Evolutionary conservation across 2,797 vertebrate genomes (phyloP).

Genomic region (Pagetopsis macropterus): DNA sequence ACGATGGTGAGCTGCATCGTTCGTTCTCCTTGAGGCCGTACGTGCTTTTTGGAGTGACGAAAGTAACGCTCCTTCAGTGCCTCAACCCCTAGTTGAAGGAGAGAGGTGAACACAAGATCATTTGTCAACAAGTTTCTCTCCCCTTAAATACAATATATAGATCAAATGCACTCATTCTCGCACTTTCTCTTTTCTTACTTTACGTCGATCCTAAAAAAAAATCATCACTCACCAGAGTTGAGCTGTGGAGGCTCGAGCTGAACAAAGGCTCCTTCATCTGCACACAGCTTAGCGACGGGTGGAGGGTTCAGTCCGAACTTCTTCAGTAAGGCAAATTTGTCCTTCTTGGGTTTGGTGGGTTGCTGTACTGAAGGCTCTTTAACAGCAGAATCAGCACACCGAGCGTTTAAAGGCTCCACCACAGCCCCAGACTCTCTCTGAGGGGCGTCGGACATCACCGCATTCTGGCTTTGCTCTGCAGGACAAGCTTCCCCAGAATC

Average conservation of each 20-base stretch:
- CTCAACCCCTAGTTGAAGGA: slow-evolving; percentile 85
- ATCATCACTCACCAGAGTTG: slow-evolving; percentile 83
- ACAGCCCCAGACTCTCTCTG: slow-evolving; percentile 10
- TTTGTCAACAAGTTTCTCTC: too few relatives aligned
- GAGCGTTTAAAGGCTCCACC: slow-evolving; percentile 7
- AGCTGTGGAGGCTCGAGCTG: slow-evolving; percentile 86
- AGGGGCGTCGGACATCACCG: background rate
- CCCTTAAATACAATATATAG: too few relatives aligned
- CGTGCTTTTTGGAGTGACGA: slow-evolving; percentile 83
- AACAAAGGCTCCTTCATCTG: slow-evolving; percentile 88
- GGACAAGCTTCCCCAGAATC: background rate
- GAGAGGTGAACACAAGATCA: background rate
- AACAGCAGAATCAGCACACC: slow-evolving; percentile 6
- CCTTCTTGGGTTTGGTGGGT: slow-evolving; percentile 79
- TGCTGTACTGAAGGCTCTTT: slow-evolving; percentile 27
- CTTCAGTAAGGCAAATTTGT: slow-evolving; percentile 87
- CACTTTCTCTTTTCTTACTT: background rate
- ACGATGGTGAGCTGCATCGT: slow-evolving; percentile 87
- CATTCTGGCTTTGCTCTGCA: slow-evolving; percentile 1
- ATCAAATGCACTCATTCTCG: background rate
- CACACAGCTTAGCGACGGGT: slow-evolving; percentile 86
- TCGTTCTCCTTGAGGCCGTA: slow-evolving; percentile 76
- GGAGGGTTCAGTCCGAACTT: slow-evolving; percentile 92
- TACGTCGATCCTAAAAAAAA: background rate
- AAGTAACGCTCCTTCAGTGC: slow-evolving; percentile 93